Base-by-base conservation (phyloP, 2,797 vertebrate species). In the Onychomys arenicola region DNA sequence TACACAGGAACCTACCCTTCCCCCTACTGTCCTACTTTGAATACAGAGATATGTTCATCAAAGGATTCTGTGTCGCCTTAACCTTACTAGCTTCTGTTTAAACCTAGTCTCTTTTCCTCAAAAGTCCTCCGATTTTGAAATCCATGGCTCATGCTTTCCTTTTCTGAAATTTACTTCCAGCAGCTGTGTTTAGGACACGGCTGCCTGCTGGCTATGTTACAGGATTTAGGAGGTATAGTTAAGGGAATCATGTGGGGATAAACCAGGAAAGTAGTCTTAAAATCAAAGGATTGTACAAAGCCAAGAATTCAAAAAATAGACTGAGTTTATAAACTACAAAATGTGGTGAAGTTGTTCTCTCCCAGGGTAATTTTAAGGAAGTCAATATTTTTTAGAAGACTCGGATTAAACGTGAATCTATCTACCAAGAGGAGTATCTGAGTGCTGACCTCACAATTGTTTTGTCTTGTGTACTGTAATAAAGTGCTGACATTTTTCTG, bases 1-100 rank as follows among this genome's bases (percentile, higher is more conserved):
- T 21, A 37, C 11, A 37, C 1, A 7, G 2, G 43, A 52, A 11
- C 5, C 5, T 13, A n/a, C 1, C 11, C 12, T 40, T 10, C 4
- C 5, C 29, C 65, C 3, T 9, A 17, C 0, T 0, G 4, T 6
- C 9, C 7, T 87, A 32, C 61, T 88, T 29, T 92, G 37, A 92
- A 71, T 37, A 17, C 49, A 59, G 0, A 34, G 21, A 37, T 8
- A 63, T 69, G 6, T 78, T 73, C 52, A 3, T 67, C 32, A 43
- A 57, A 90, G 49, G 5, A 6, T n/a, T 46, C 6, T 46, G 7
- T 29, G 29, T 5, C 5, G 14, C 52, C 43, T 6, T 46, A 59
- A 29, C 14, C 32, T 43, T 69, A 29, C 59, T 11, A 25, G 11
- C 17, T 81, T 43, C 65, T 65, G 8, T 32, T 57, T 25, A 77